Conservation (phyloP, 1,140 invertebrate species). For the Drosophila ercepeae region DNA sequence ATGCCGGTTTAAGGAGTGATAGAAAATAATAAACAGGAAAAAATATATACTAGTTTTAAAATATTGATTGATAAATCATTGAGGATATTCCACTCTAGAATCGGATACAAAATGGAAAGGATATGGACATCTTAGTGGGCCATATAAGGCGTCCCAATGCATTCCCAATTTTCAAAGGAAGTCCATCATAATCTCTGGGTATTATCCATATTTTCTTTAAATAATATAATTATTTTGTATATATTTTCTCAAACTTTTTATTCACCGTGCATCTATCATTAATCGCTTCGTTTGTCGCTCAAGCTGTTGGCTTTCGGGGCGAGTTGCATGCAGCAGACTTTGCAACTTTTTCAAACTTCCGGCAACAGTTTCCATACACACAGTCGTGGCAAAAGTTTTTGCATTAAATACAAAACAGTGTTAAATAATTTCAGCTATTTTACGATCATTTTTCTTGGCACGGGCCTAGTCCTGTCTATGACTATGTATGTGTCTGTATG, state of each 20-base stretch:
- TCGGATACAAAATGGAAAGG: no score
- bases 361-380: slow-evolving; percentile 64
- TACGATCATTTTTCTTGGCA: slow-evolving; percentile 65
- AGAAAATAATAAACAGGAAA: neutral
- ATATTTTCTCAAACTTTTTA: neutral
- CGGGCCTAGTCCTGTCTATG: slow-evolving; percentile 12
- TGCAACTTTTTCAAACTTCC: slow-evolving; percentile 71
- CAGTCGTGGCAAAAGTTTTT: slow-evolving; percentile 60
- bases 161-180: no score
- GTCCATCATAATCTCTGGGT: no score
- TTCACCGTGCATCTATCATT: slow-evolving; percentile 37
- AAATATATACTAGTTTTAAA: neutral
- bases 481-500: slow-evolving; percentile 4
- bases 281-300: slow-evolving; percentile 64
- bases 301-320: slow-evolving; percentile 29
- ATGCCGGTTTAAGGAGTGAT: slow-evolving; percentile 12
- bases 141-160: no score
- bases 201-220: no score
- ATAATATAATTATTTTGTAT: neutral
- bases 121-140: no score
- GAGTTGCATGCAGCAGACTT: slow-evolving; percentile 53
- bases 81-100: no score
- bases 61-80: no score
- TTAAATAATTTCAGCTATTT: slow-evolving; percentile 76
- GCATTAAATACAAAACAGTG: slow-evolving; percentile 80